Evolutionary conservation across 2,888 invertebrate genomes (phyloP).

Genomic region (Scaptomyza polygonia): DNA sequence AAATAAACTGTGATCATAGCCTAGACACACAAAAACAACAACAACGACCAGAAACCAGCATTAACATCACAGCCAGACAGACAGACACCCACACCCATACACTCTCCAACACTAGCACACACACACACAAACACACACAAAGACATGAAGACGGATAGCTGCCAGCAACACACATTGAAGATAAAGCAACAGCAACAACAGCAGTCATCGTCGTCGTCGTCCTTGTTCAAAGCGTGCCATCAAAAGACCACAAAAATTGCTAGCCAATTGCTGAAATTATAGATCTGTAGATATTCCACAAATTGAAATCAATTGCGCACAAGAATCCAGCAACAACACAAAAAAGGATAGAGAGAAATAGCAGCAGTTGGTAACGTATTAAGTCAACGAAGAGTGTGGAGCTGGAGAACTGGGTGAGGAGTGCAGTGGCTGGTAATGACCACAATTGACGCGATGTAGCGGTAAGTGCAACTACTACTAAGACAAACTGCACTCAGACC

Average conservation of each 20-base stretch:
- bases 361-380: conserved; percentile 2
- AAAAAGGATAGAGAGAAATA: not conserved
- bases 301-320: conserved; percentile 63
- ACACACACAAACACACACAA: conserved; percentile 36
- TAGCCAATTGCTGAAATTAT: conserved; percentile 53
- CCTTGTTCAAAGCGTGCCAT: conserved; percentile 18
- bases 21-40: conserved; percentile 46
- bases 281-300: conserved; percentile 49
- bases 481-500: not conserved
- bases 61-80: conserved; percentile 31
- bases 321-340: conserved; percentile 11
- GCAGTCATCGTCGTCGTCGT: not conserved
- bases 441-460: conserved; percentile 85
- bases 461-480: conserved; percentile 82
- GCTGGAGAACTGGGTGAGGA: conserved; percentile 23
- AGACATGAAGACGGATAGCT: conserved; percentile 33
- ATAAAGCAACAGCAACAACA: conserved; percentile 11
- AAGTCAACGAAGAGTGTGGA: conserved; percentile 6
- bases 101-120: not conserved
- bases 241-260: conserved; percentile 44
- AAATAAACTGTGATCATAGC: conserved; percentile 76
- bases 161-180: conserved; percentile 17
- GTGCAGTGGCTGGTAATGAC: conserved; percentile 80
- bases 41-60: conserved; percentile 51
- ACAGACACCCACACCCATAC: not conserved